These are phyloP conservation scores for Drosophila equinoxialis DNA, from an alignment of 1,140 invertebrate species.

Conservation along the genomic window DNA sequence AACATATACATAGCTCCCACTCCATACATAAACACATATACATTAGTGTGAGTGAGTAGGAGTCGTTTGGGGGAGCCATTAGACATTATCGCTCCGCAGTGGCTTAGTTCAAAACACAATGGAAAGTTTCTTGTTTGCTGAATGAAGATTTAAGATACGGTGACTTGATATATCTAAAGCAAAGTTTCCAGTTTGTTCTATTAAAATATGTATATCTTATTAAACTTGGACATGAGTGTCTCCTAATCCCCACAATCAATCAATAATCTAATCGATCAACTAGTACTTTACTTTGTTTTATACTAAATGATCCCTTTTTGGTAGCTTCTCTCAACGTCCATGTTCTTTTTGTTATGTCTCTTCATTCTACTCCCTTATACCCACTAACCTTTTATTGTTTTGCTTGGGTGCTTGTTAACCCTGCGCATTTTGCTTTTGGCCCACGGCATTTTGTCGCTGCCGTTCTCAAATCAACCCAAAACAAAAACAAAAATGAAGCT, in stretches of 20 bases:
- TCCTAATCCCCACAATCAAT: no score
- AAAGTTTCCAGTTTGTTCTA: no score
- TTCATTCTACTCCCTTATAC: neutral
- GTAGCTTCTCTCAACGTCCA: neutral
- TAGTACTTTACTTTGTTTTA: neutral
- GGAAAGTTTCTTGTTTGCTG: neutral
- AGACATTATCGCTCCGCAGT: conserved; percentile 20
- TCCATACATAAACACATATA: neutral
- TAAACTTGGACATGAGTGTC: no score
- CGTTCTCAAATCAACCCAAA: conserved; percentile 51
- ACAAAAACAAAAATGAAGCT: conserved; percentile 25
- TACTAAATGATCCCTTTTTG: neutral
- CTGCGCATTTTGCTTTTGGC: conserved; percentile 55
- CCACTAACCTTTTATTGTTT: conserved; percentile 59
- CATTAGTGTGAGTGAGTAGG: neutral
- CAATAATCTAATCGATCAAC: no score
- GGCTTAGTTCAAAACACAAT: neutral
- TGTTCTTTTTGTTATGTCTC: conserved; percentile 1
- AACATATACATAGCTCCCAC: conserved; percentile 29
- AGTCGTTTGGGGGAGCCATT: conserved; percentile 17
- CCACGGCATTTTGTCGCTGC: conserved; percentile 66
- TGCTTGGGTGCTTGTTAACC: conserved; percentile 59
- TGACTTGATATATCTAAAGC: no score
- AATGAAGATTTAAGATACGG: no score
- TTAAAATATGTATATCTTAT: no score